phyloP scores from a whole-genome alignment of 2,113 vertebrate species.

The Ancistrus triradiatus region DNA sequence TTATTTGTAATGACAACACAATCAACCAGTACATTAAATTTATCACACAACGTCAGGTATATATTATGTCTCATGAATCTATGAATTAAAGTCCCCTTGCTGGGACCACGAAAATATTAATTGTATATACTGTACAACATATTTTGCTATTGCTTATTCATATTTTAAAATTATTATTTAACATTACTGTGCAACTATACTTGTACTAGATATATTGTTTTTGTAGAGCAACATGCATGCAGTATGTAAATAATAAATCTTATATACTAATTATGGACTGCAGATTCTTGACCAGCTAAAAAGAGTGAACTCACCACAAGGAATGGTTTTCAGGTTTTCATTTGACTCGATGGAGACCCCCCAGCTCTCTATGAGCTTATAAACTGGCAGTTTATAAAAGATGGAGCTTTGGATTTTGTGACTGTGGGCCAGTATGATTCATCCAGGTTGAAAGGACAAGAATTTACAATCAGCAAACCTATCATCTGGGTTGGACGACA shows the following conservation, averaged over 20 bases:
- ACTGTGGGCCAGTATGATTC: conserved; percentile 66
- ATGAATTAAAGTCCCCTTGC: no score
- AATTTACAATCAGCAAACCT: conserved; percentile 60
- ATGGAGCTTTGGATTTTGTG: conserved; percentile 57
- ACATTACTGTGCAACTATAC: no score
- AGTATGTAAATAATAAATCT: no score
- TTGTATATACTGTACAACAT: no score
- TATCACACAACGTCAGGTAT: conserved; percentile 55
- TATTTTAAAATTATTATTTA: no score
- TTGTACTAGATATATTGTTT: no score
- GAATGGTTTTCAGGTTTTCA: conserved; percentile 60
- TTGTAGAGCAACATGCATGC: no score
- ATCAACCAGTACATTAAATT: conserved; percentile 44
- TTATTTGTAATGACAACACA: conserved; percentile 44
- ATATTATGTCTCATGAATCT: no score
- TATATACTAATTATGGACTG: no score
- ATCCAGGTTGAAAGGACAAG: conserved; percentile 55
- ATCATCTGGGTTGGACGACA: conserved; percentile 68
- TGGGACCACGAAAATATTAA: no score
- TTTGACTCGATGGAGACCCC: conserved; percentile 67
- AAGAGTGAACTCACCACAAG: conserved; percentile 50
- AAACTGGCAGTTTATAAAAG: conserved; percentile 65
- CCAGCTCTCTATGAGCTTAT: conserved; percentile 68
- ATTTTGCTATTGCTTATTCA: no score
- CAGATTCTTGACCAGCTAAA: conserved; percentile 59